Base-by-base conservation (phyloP, 2,113 vertebrate genomes). In the Menura novaehollandiae region DNA sequence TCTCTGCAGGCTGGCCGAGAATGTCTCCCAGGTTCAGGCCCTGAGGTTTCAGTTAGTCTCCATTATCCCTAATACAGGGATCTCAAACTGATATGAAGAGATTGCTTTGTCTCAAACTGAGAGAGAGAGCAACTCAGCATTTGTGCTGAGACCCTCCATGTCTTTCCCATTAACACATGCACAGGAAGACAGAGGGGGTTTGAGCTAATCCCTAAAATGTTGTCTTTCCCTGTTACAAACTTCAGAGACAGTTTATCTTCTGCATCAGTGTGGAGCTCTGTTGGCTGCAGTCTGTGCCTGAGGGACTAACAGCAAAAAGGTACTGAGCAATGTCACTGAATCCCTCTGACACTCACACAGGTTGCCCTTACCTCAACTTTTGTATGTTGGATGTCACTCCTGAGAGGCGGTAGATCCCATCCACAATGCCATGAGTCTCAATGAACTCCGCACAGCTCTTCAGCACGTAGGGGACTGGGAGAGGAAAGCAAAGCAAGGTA, bases 321-420 rank as follows among this genome's bases (percentile, higher is more conserved):
- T 63, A 49, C 10, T 0, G 1, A 74, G 47, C 6, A 23, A 18
- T 19, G 18, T 15, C 41, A 53, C 55, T 4, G 4, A 63, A 72
- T 32, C 30, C 37, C 37, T 62, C 53, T 39, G 56, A 53, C 17
- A 43, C 7, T 13, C 51, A 24, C 17, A 46, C 20, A 41, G 3
- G 0, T 33, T 53, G 37, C 67, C 59, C 58, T 92, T 97, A 99
- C 99, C 99, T 99, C 97, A 99, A 97, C 89, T 98, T 98, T 89
- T 99, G 99, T 95, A 99, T 99, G 95, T 99, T 99, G 85, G 99
- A 99, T 80, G 99, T 99, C 97, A 99, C 98, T 78, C 99, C 99
- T 6, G 99, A 99, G 93, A 99, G 99, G 64, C 99, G 99, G 96
- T 99, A 99, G 95, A 99, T 99, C 59, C 99, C 99, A 52, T 99